phyloP scores from a whole-genome alignment of 2,113 vertebrate genomes.

The Oryctolagus cuniculus region mOryCun1.1 NC_091440.1:91417501-91418000 shows the following conservation, averaged over 20 bases:
- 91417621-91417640: background rate
- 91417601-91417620: too few relatives aligned
- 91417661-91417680: background rate
- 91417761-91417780: background rate
- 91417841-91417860: constrained; percentile 20
- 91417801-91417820: background rate
- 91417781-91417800: background rate
- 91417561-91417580: too few relatives aligned
- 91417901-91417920: background rate
- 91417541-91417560: too few relatives aligned
- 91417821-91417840: background rate
- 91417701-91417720: background rate
- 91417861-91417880: background rate
- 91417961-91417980: too few relatives aligned
- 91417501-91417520: too few relatives aligned
- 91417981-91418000: too few relatives aligned
- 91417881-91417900: background rate
- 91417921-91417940: background rate
- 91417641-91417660: background rate
- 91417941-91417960: background rate
- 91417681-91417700: background rate
- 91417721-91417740: background rate
- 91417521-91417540: too few relatives aligned
- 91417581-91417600: too few relatives aligned
- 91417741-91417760: background rate